Base-by-base conservation (phyloP, 2,797 vertebrate genomes). In the Gymnoscopelus microlampas region DNA sequence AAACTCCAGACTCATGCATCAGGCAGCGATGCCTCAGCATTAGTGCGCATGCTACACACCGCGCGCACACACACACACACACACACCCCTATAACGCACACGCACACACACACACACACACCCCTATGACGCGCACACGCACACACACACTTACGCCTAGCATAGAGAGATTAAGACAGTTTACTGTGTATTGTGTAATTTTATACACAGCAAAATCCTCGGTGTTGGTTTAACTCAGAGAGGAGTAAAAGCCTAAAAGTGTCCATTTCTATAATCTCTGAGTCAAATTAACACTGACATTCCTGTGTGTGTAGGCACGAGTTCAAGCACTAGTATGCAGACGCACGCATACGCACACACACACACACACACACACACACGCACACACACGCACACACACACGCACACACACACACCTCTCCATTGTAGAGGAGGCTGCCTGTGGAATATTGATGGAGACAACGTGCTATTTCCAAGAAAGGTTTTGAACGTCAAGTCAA, bases 401-500 rank as follows among this genome's bases (percentile, higher is more conserved):
- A 12, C 60, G 4, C 24, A 49, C 12, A 67, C 1, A 2, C 13
- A 53, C 44, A 53, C 13, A 32, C 29, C 32, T 32, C 32, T 32
- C 32, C 32, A 35, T 35, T 35, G 32, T 35, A 70, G 53, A 39
- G 65, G 51, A 71, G 75, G 47, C 44, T 82, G 79, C 75, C 66
- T 79, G 72, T 66, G 74, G 78, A 60, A 72, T 67, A 29, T 9
- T 13, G 39, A 63, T 48, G 19, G 61, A 73, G 68, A 80, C 73
- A 56, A 59, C 32, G 56, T 58, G 58, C 71, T 79, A 62, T 71
- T 77, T 77, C 64, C 50, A 64, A 74, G 70, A 75, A 66, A 74
- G 70, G 49, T 70, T 79, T 10, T 74, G 76, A 76, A 78, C 55
- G 60, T 90, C 84, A 44, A 89, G 85, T 90, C 89, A 89, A 77